These are phyloP conservation scores for Coilia nasus DNA, from an alignment of 2,797 vertebrate genomes.

Conservation along the genomic window DNA sequence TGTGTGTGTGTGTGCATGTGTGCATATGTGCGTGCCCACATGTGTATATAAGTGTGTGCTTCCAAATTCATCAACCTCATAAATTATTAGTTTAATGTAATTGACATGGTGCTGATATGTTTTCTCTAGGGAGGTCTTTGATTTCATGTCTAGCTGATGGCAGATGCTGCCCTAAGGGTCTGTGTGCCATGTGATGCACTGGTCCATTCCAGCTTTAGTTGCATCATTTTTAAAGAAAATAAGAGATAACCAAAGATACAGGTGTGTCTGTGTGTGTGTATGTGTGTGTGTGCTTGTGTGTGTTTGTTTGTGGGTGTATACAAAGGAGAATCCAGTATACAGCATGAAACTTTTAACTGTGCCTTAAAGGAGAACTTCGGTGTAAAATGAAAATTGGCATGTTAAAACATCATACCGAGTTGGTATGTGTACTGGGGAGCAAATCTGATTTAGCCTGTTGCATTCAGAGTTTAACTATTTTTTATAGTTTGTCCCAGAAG, in stretches of 20 bases:
- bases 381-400: no score
- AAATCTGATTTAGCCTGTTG: no score
- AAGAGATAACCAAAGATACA: background rate
- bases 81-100: no score
- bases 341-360: background rate
- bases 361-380: background rate
- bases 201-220: background rate
- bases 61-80: no score
- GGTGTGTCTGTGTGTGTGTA: background rate
- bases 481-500: no score
- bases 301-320: background rate
- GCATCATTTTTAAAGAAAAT: background rate
- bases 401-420: no score
- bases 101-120: background rate
- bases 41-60: background rate
- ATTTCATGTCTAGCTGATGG: background rate
- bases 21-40: background rate
- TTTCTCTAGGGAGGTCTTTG: background rate
- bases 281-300: background rate
- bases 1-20: background rate
- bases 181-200: background rate
- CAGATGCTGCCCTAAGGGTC: background rate
- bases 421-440: no score
- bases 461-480: no score
- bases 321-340: background rate